Percentiles rank a stretch among this genome's conserved stretches.
Conservation (phyloP, 2,113 vertebrate species). For the Actenoides lindsayi region DNA sequence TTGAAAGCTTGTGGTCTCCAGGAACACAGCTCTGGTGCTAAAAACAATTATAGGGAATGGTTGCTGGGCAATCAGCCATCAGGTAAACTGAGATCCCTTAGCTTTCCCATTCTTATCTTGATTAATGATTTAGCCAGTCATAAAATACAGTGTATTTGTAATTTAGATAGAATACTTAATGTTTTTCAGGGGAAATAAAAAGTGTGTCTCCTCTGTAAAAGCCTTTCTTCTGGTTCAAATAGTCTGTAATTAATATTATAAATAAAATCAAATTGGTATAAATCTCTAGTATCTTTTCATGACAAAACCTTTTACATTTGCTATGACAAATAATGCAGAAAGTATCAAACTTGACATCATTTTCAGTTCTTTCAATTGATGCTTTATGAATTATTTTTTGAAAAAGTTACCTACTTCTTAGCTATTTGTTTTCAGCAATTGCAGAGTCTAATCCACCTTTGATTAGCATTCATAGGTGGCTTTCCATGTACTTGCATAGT, state of each 20-base stretch:
- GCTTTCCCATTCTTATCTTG: conserved; percentile 72
- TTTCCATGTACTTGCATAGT: neutral
- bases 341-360: neutral
- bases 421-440: neutral
- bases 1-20: neutral
- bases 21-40: neutral
- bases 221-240: neutral
- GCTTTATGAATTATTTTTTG: neutral
- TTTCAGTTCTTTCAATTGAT: neutral
- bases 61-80: conserved; percentile 78
- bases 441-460: neutral
- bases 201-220: neutral
- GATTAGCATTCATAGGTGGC: neutral
- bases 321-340: neutral
- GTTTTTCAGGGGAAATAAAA: conserved; percentile 71
- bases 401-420: neutral
- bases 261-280: neutral
- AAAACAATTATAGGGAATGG: conserved; percentile 47
- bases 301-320: neutral
- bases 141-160: conserved; percentile 75
- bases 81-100: conserved; percentile 71
- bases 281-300: conserved; percentile 6
- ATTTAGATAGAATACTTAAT: conserved; percentile 67
- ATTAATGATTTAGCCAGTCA: conserved; percentile 78
- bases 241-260: neutral